These are phyloP conservation scores for Mellilla xanthometata DNA, from an alignment of 2,888 invertebrate species.

Conservation along the genomic window DNA sequence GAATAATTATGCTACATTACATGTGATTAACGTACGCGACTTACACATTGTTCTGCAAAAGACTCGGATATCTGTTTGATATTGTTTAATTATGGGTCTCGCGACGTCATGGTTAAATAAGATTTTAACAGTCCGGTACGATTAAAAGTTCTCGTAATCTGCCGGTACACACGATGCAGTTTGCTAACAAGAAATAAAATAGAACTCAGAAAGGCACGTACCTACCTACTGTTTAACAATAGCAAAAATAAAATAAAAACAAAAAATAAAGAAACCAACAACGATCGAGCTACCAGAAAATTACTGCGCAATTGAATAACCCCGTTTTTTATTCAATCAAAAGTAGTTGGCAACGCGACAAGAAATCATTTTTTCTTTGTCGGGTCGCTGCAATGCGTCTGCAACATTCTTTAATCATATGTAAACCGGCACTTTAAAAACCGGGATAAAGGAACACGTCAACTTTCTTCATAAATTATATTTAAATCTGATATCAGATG, in stretches of 20 bases:
- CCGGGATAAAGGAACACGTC: too few species aligned
- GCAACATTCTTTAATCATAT: constrained; percentile 25
- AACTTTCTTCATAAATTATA: too few species aligned
- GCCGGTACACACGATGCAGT: too few species aligned
- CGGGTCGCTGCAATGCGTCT: constrained; percentile 24
- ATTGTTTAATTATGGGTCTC: too few species aligned
- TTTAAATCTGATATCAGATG: too few species aligned
- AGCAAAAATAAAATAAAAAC: constrained; percentile 25
- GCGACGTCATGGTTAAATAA: too few species aligned
- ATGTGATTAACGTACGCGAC: too few species aligned
- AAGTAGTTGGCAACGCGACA: constrained; percentile 68
- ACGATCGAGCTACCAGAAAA: constrained; percentile 45
- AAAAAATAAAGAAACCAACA: constrained; percentile 53
- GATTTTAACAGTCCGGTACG: too few species aligned
- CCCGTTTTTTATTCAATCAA: constrained; percentile 62
- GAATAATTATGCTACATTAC: neutral
- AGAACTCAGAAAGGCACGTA: constrained; percentile 4
- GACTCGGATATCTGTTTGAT: too few species aligned
- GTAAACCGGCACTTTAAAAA: too few species aligned
- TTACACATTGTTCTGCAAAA: too few species aligned
- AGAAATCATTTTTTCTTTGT: constrained; percentile 56
- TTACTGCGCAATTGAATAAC: constrained; percentile 63
- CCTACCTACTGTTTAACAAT: constrained; percentile 4
- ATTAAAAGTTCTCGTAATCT: neutral
- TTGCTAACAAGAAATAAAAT: too few species aligned